phyloP scores from a whole-genome alignment of 2,113 vertebrate genomes.

The Lampris megalopsis region DNA sequence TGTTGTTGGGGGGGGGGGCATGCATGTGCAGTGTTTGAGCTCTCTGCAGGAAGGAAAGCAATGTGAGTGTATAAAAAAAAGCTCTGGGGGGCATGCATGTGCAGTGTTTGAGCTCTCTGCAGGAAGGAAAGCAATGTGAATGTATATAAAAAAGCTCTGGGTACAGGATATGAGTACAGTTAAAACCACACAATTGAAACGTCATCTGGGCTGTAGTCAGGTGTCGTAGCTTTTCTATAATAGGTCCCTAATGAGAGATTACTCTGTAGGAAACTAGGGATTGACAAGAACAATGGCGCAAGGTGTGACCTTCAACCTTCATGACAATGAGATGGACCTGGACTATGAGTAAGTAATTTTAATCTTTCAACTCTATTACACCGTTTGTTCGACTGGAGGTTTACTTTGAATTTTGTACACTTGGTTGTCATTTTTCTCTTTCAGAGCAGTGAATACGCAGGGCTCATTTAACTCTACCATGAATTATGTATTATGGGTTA shows the following conservation, averaged over 20 bases:
- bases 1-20: not conserved
- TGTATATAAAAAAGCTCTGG: not conserved
- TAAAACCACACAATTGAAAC: too few relatives aligned
- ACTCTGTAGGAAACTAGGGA: not conserved
- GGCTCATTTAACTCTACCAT: not conserved
- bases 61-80: not conserved
- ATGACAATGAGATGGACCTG: conserved; percentile 26
- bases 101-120: not conserved
- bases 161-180: not conserved
- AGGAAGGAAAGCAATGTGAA: not conserved
- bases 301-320: not conserved
- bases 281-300: conserved; percentile 20
- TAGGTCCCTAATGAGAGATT: too few relatives aligned
- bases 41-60: not conserved
- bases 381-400: not conserved
- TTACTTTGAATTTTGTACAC: not conserved
- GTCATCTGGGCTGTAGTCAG: too few relatives aligned
- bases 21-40: not conserved
- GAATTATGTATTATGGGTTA: not conserved
- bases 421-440: not conserved
- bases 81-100: not conserved
- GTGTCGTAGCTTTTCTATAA: too few relatives aligned
- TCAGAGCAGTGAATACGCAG: not conserved
- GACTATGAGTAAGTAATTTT: conserved; percentile 58
- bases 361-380: not conserved